Evolutionary conservation across 2,113 vertebrate genomes (phyloP), one percentile per base, ranked within the genome.

Genomic region (Connochaetes taurinus): DNA sequence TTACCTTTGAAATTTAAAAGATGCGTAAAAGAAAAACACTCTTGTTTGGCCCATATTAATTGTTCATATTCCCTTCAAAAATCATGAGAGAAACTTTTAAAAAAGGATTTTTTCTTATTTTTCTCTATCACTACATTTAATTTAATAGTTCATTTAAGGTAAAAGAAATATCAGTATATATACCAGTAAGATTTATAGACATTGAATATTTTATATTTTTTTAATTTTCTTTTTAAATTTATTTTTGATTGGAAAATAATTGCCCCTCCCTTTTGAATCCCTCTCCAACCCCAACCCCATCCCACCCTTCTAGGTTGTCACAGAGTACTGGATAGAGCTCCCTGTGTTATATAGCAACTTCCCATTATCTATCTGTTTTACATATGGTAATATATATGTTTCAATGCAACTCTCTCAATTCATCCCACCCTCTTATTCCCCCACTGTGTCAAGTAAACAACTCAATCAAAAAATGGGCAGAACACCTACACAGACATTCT

Each of bases 1-100:
- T 15, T 89, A 64, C 43, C 50, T 84, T 89, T 23, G 16, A 93
- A 90, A 96, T 95, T 53, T 94, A 91, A 96, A 91, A 94, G 53
- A 58, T 87, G 60, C 2, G 67, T 95, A 81, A 94, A 92, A 84
- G 43, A 64, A 87, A 87, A 83, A n/a, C 53, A 31, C 0, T 87
- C 80, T 80, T 36, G 9, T 74, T 94, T 96, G 50, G 29, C 25
- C 29, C 16, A 29, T 87, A 21, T 80, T 47, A 93, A 85, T 93
- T 96, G 31, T 4, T 93, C 19, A 57, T 62, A 83, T 84, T 94
- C 62, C 71, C 29, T 89, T 94, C 87, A 60, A 95, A 60, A 53
- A 85, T 93, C 43, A 85, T 81, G 29, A 36, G 10, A n/a, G 7
- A 80, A 76, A 7, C 29, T 58, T 85, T 84, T 64, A 81, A n/a